phyloP scores from a whole-genome alignment of 2,888 invertebrate species.

The Amphipoea oculea region DNA sequence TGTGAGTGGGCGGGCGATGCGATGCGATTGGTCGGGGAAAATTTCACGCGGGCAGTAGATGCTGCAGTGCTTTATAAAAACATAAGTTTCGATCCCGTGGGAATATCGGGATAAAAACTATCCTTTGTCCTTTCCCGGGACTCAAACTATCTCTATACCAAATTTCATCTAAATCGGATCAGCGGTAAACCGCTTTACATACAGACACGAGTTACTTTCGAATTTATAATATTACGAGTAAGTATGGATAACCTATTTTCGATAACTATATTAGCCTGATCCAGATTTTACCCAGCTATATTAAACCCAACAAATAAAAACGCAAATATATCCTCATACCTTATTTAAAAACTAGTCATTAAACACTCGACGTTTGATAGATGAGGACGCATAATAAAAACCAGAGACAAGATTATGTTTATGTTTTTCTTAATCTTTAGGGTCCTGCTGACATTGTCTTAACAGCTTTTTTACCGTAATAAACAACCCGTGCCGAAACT shows the following conservation, averaged over 20 bases:
- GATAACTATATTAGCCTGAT: background rate
- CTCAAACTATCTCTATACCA: too few species aligned
- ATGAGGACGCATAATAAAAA: conserved; percentile 69
- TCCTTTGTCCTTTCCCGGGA: too few species aligned
- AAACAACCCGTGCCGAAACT: conserved; percentile 71
- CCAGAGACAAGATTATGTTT: conserved; percentile 61
- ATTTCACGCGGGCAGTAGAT: background rate
- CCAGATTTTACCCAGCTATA: conserved; percentile 29
- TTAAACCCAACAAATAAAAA: conserved; percentile 21
- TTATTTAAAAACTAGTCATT: conserved; percentile 63
- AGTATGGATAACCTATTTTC: background rate
- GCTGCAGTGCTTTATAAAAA: background rate
- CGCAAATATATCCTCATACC: conserved; percentile 39
- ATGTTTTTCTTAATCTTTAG: conserved; percentile 68
- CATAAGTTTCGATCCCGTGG: too few species aligned
- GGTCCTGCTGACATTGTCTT: conserved; percentile 66
- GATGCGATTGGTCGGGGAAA: too few species aligned
- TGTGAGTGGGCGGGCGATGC: too few species aligned
- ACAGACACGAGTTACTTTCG: too few species aligned
- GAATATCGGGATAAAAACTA: too few species aligned
- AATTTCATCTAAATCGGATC: too few species aligned
- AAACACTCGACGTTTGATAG: conserved; percentile 68
- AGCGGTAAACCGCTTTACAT: too few species aligned
- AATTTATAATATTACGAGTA: too few species aligned
- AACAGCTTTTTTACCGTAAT: conserved; percentile 74